Evolutionary conservation across 1,140 invertebrate genomes (phyloP), one percentile per base, ranked within the genome.

Genomic region (Procambarus virginalis): DNA sequence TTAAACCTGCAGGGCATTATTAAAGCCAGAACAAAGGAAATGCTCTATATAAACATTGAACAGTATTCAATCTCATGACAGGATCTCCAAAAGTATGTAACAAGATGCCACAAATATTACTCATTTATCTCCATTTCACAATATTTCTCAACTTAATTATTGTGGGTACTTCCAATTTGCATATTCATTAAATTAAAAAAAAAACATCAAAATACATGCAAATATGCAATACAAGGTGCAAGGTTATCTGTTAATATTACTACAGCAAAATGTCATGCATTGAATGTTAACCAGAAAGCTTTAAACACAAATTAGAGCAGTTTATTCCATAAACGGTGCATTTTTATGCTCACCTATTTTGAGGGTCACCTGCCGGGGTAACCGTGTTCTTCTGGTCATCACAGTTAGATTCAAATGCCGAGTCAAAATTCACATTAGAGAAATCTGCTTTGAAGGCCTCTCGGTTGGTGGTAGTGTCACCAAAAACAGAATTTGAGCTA

Each of bases 381-480:
- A 87, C 86, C 70, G 84, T 51, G 75, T 78, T 80, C 64, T 87
- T 87, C 20, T 75, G 75, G 51, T 87, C 86, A 81, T 87, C 86
- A 81, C 86, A 87, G 86, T 87, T 87, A 81, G 86, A 55, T 87
- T 80, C 86, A 87, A 81, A 87, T 55, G 70, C 70, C 51, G 77
- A 51, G 81, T 73, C 86, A 87, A 87, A 87, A 80, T 87, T 87
- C 45, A 87, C 60, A 87, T 73, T 87, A 49, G 86, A 87, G 86
- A 87, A 87, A 60, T 87, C 86, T 55, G 86, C 86, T 87, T 80
- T 87, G 64, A 87, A 87, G 76, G 77, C 76, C 77, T 81, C 86
- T 80, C 81, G 77, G 77, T 70, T 87, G 77, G 86, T 73, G 64
- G 86, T 70, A 70, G 78, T 87, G 48, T 87, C 86, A 49, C 86